Percentiles rank a stretch among this genome's conserved stretches.
Evolutionary conservation across 2,797 vertebrate genomes (phyloP).

Genomic region (Bucorvus abyssinicus): DNA sequence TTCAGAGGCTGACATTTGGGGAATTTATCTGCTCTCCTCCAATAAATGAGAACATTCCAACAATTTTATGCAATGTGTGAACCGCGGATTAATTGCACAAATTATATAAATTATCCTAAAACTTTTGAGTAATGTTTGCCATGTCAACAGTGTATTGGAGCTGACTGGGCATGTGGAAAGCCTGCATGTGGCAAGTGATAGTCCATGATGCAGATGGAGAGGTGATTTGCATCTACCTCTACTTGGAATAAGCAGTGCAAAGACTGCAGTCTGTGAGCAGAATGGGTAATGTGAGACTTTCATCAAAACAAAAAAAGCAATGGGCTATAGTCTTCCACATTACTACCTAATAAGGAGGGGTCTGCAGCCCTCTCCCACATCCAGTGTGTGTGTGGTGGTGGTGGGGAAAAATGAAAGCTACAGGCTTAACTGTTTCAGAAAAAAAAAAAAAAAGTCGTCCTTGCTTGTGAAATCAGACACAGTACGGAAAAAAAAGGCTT

Average conservation of each 20-base stretch:
- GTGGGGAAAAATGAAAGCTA: background rate
- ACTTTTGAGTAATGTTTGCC: conserved; percentile 35
- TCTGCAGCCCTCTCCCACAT: background rate
- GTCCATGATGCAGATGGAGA: background rate
- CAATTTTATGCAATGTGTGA: background rate
- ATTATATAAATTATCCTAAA: conserved; percentile 41
- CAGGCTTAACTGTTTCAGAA: background rate
- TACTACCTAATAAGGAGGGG: background rate
- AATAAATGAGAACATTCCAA: conserved; percentile 32
- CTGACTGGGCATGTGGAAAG: background rate
- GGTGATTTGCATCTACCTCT: background rate
- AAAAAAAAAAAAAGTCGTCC: background rate
- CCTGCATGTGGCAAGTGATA: background rate
- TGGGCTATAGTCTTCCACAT: background rate
- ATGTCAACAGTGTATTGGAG: conserved; percentile 32
- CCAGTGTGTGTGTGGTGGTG: background rate
- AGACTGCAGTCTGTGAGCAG: background rate
- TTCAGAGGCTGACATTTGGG: conserved; percentile 21
- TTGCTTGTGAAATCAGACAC: background rate
- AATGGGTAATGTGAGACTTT: background rate
- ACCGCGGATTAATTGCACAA: conserved; percentile 38
- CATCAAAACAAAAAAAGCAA: background rate
- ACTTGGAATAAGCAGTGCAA: background rate
- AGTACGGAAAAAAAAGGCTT: background rate
- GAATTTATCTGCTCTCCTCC: conserved; percentile 33